phyloP scores from a whole-genome alignment of 2,888 invertebrate genomes.

The Alloscopus bannaensis region DNA sequence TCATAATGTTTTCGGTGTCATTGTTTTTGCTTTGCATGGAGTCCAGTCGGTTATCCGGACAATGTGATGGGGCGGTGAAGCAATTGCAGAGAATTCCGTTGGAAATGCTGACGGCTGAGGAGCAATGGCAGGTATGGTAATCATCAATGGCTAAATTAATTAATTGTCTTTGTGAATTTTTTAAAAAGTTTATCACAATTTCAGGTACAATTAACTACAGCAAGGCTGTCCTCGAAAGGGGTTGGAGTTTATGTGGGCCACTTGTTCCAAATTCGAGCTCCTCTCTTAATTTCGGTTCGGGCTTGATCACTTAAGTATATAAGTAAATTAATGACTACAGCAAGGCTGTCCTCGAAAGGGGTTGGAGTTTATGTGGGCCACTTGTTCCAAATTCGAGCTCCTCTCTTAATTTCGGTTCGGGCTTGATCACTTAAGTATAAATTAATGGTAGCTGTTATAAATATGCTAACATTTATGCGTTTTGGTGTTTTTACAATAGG shows the following conservation, averaged over 20 bases:
- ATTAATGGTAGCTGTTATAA: background rate
- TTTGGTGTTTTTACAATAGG: slow-evolving; percentile 28
- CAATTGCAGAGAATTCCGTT: slow-evolving; percentile 26
- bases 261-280: slow-evolving; percentile 30
- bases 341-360: slow-evolving; percentile 15
- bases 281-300: slow-evolving; percentile 32
- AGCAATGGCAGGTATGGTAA: slow-evolving; percentile 35
- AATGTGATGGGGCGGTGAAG: slow-evolving; percentile 2
- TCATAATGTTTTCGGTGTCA: background rate
- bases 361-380: slow-evolving; percentile 40
- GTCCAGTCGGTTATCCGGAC: slow-evolving; percentile 19
- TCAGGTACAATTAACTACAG: slow-evolving; percentile 25
- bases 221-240: slow-evolving; percentile 15
- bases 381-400: slow-evolving; percentile 30
- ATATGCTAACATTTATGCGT: background rate
- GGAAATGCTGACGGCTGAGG: slow-evolving; percentile 5
- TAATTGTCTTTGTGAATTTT: background rate
- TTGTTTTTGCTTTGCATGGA: background rate
- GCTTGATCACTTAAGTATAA: too few species aligned
- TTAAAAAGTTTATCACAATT: background rate
- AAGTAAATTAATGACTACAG: too few species aligned
- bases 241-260: slow-evolving; percentile 40
- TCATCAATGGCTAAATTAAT: background rate
- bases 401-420: slow-evolving; percentile 33
- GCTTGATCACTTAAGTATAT: too few species aligned